Evolutionary conservation across 2,888 invertebrate genomes (phyloP).

Genomic region (Morpho achilles): DNA sequence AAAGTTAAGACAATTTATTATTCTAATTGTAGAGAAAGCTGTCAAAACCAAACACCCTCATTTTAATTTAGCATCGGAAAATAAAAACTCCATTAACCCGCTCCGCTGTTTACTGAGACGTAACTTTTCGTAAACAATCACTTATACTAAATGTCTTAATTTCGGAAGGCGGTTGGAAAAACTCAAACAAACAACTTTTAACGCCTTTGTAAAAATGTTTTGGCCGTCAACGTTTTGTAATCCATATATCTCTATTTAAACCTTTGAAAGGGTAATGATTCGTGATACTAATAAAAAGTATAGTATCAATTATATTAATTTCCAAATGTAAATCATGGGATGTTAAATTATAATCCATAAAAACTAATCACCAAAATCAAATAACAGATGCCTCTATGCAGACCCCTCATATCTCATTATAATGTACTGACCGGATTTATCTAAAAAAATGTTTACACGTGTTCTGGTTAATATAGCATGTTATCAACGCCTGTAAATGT

Average conservation of each 20-base stretch:
- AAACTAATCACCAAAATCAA: slow-evolving; percentile 59
- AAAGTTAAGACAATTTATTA: not conserved
- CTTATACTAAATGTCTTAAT: slow-evolving; percentile 50
- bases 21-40: slow-evolving; percentile 13
- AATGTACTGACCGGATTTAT: slow-evolving; percentile 47
- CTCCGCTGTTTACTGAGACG: slow-evolving; percentile 40
- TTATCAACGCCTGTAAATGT: slow-evolving; percentile 56
- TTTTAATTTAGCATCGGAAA: slow-evolving; percentile 40
- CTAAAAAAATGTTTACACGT: slow-evolving; percentile 70
- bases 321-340: slow-evolving; percentile 48
- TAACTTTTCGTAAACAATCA: slow-evolving; percentile 43
- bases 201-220: slow-evolving; percentile 18
- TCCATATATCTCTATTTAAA: slow-evolving; percentile 22
- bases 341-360: slow-evolving; percentile 58
- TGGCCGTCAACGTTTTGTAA: slow-evolving; percentile 7
- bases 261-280: slow-evolving; percentile 12
- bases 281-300: slow-evolving; percentile 38
- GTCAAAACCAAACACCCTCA: slow-evolving; percentile 34
- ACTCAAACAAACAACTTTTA: slow-evolving; percentile 31
- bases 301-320: slow-evolving; percentile 52
- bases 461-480: slow-evolving; percentile 62
- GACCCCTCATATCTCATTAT: slow-evolving; percentile 45
- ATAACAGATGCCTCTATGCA: slow-evolving; percentile 47
- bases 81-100: slow-evolving; percentile 45
- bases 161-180: slow-evolving; percentile 40